These are phyloP conservation scores for Petaurus breviceps DNA, from an alignment of 2,113 vertebrate species.

Conservation along the genomic window DNA sequence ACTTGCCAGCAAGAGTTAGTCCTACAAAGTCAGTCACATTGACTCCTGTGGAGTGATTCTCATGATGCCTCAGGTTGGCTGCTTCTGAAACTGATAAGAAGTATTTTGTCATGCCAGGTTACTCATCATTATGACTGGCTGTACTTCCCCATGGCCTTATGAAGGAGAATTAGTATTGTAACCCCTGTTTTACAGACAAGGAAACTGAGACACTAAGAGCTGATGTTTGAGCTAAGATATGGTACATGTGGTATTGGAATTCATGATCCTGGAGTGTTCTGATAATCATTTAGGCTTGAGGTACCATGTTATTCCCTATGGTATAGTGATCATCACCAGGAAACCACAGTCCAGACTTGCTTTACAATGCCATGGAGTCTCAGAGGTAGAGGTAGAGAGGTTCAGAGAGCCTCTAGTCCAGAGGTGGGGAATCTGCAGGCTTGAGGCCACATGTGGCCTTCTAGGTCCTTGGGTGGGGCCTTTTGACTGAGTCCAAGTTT, in stretches of 20 bases:
- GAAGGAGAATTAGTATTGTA: neutral
- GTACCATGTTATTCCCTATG: neutral
- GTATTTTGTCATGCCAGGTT: neutral
- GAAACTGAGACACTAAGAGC: neutral
- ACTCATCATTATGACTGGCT: neutral
- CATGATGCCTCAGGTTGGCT: neutral
- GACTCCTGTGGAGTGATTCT: neutral
- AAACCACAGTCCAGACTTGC: neutral
- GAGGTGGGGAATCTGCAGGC: too few relatives aligned
- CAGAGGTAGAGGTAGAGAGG: neutral
- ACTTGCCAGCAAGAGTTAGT: rapidly evolving
- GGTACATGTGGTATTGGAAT: neutral
- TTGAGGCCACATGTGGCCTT: too few relatives aligned
- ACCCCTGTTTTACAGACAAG: neutral
- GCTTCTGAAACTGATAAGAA: neutral
- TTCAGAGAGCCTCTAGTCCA: neutral
- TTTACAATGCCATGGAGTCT: neutral
- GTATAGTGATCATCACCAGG: neutral
- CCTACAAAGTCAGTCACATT: rapidly evolving
- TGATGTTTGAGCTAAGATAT: neutral
- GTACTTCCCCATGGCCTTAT: neutral
- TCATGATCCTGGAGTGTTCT: neutral
- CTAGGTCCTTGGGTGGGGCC: too few relatives aligned
- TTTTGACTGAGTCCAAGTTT: too few relatives aligned
- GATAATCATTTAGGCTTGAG: neutral